phyloP scores from a whole-genome alignment of 2,797 vertebrate species.

The Liasis olivaceus region DNA sequence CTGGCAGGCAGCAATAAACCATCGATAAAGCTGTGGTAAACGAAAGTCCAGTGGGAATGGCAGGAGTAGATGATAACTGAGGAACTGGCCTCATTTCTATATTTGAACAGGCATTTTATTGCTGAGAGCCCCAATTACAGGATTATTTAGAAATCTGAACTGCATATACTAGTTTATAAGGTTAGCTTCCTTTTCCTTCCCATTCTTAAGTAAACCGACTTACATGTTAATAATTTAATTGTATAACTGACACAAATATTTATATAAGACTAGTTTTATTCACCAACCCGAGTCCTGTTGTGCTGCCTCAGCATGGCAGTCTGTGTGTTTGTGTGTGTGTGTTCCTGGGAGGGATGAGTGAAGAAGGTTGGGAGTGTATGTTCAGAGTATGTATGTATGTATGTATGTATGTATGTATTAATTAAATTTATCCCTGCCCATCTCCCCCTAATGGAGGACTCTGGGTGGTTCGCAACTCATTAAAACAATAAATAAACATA shows the following conservation, averaged over 20 bases:
- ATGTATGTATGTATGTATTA: too few species aligned
- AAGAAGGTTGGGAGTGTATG: neutral
- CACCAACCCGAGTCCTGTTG: neutral
- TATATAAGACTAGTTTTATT: neutral
- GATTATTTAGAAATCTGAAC: neutral
- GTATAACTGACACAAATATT: neutral
- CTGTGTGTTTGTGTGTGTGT: neutral
- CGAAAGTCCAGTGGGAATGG: fast-evolving
- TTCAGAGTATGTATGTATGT: too few species aligned
- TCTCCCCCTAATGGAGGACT: too few species aligned
- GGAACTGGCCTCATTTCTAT: neutral
- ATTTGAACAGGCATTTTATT: neutral
- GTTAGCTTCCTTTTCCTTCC: neutral
- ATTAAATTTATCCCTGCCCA: too few species aligned
- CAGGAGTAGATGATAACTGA: fast-evolving
- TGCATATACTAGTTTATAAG: neutral
- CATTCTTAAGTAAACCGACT: neutral
- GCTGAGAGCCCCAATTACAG: neutral
- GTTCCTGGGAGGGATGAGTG: neutral
- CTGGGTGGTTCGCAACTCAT: too few species aligned
- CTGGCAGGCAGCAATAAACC: neutral
- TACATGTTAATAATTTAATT: neutral
- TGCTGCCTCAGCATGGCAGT: neutral
- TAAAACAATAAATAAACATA: too few species aligned
- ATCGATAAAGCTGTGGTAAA: neutral